A percentile compares a stretch with the other conserved stretches of the same genome.
Evolutionary conservation across 1,140 invertebrate species (phyloP).

Genomic region (Ceratosolen fusciceps): DNA sequence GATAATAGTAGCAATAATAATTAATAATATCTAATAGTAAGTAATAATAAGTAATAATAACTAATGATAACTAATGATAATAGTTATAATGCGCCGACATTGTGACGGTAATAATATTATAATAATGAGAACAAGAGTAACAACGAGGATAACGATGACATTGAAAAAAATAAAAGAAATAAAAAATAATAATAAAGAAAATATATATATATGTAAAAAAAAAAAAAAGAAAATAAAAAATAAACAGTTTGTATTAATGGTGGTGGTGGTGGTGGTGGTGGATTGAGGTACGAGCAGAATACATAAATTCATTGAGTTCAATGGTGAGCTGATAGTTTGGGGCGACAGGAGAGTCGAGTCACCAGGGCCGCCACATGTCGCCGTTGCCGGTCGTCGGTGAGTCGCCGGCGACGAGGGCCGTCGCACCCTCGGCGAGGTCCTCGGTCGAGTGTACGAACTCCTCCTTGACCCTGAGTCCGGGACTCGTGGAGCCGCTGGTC

Average conservation of each 20-base stretch:
- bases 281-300: neutral
- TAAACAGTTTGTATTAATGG: too few relatives aligned
- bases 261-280: neutral
- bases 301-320: neutral
- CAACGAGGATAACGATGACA: neutral
- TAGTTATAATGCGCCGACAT: neutral
- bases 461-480: conserved; percentile 50
- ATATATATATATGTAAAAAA: too few relatives aligned
- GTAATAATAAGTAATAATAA: neutral
- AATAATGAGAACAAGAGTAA: neutral
- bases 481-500: conserved; percentile 45
- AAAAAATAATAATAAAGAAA: too few relatives aligned
- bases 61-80: neutral
- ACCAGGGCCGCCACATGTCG: conserved; percentile 73
- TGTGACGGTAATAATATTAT: neutral
- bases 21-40: neutral
- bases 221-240: neutral
- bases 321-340: neutral
- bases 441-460: conserved; percentile 54
- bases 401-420: conserved; percentile 27
- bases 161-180: conserved; percentile 13
- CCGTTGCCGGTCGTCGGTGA: conserved; percentile 62
- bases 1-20: too few relatives aligned
- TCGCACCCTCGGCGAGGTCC: conserved; percentile 52
- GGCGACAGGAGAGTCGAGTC: conserved; percentile 36